Percentiles rank a stretch among this genome's conserved stretches.
Conservation (phyloP, 1,140 invertebrate species). For the Aphidius gifuensis region DNA sequence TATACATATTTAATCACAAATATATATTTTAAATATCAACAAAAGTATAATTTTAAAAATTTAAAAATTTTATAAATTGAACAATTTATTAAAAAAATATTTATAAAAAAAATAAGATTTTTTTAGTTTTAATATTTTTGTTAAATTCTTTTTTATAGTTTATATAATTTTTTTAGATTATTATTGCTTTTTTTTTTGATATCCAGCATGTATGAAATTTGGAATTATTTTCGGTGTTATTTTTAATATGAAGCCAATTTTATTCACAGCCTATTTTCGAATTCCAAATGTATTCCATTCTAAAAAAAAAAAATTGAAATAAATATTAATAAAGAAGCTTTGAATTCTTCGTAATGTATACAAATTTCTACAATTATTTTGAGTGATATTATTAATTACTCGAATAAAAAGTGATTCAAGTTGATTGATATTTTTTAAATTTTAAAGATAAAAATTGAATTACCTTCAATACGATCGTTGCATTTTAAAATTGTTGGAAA, state of each 20-base stretch:
- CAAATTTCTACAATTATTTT: conserved; percentile 13
- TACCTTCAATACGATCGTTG: conserved; percentile 60
- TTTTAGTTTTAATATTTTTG: neutral
- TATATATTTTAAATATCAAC: too few species aligned
- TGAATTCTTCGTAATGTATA: too few species aligned
- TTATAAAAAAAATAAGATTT: neutral
- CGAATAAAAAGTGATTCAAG: neutral
- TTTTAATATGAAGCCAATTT: neutral
- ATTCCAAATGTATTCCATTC: conserved; percentile 67
- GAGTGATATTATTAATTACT: too few species aligned
- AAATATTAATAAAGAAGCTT: neutral
- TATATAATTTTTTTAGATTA: too few species aligned
- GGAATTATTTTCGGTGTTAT: neutral
- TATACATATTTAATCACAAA: too few species aligned
- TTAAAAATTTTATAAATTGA: too few species aligned
- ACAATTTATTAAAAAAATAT: too few species aligned
- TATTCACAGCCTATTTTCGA: conserved; percentile 37
- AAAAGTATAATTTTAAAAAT: too few species aligned
- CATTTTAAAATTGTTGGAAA: conserved; percentile 64
- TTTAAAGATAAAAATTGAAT: neutral
- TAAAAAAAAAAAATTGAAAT: conserved; percentile 34
- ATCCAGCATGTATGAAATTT: neutral
- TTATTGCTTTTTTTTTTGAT: neutral
- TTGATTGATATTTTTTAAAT: conserved; percentile 2
- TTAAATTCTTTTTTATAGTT: neutral